A percentile compares a stretch with the other conserved stretches of the same genome.
Evolutionary conservation across 2,888 invertebrate genomes (phyloP).

Genomic region (Tortrix viridana): DNA sequence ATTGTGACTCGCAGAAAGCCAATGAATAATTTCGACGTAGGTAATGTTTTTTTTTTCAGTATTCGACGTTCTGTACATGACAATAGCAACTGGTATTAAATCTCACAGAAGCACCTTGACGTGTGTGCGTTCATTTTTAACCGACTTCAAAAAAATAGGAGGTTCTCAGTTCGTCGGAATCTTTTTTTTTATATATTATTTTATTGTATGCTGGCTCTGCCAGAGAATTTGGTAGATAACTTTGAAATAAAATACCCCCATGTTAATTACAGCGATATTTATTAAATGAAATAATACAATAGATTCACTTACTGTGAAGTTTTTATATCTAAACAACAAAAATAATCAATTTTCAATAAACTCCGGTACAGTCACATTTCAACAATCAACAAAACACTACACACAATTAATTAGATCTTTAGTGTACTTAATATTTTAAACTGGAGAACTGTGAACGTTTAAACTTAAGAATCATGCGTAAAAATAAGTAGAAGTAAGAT

Average conservation of each 20-base stretch:
- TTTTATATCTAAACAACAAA: slow-evolving; percentile 29
- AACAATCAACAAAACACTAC: slow-evolving; percentile 1
- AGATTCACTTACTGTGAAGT: slow-evolving; percentile 26
- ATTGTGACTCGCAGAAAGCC: no score
- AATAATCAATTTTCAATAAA: slow-evolving; percentile 20
- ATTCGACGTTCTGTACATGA: no score
- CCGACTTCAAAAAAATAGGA: no score
- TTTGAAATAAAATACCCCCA: slow-evolving; percentile 2
- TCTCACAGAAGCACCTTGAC: no score
- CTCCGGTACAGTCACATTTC: slow-evolving; percentile 4
- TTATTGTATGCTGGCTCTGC: no score
- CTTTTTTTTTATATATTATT: no score
- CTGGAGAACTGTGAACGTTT: not conserved
- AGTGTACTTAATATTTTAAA: slow-evolving; percentile 51
- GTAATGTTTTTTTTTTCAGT: no score
- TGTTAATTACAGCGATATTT: slow-evolving; percentile 17
- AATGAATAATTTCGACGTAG: no score
- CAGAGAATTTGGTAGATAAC: not conserved
- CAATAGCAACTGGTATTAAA: no score
- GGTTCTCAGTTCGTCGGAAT: no score
- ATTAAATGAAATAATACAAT: slow-evolving; percentile 35
- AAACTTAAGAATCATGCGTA: not conserved
- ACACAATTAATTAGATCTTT: slow-evolving; percentile 52
- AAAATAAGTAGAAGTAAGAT: not conserved
- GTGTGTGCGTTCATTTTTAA: no score